Conservation (phyloP, 2,888 invertebrate genomes). For the Metacarcinus magister region DNA sequence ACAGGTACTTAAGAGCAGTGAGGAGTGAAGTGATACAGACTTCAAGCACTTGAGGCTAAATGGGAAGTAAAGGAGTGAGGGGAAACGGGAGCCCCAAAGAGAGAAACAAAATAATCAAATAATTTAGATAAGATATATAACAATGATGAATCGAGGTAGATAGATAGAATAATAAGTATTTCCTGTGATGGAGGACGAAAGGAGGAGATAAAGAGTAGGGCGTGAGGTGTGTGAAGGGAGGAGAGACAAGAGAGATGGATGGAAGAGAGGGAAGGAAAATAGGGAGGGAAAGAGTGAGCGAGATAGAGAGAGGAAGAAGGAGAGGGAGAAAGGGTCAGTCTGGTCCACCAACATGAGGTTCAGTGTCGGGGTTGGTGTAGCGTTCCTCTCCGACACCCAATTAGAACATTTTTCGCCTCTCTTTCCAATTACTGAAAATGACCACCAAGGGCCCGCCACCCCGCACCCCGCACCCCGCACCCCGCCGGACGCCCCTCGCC, state of each 20-base stretch:
- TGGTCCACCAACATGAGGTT: neutral
- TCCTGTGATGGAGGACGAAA: neutral
- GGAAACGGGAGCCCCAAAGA: neutral
- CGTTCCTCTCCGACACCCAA: constrained; percentile 66
- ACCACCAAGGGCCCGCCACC: neutral
- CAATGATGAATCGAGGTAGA: neutral
- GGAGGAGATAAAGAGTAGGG: neutral
- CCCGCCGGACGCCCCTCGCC: neutral
- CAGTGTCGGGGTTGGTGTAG: constrained; percentile 64
- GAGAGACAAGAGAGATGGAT: neutral
- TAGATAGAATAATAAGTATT: neutral
- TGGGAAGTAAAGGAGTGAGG: neutral
- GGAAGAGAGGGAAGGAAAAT: neutral
- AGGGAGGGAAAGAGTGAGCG: neutral
- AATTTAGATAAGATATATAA: neutral
- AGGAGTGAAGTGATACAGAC: neutral
- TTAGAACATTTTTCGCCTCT: constrained; percentile 70
- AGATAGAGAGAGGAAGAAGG: neutral
- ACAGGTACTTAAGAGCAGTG: neutral
- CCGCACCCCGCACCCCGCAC: neutral
- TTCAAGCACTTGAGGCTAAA: neutral
- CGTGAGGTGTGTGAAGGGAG: neutral
- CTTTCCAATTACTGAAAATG: constrained; percentile 57
- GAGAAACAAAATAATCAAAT: neutral
- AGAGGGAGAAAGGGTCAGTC: constrained; percentile 26